Base-by-base conservation (phyloP, 2,797 vertebrate genomes). In the Peromyscus eremicus region DNA sequence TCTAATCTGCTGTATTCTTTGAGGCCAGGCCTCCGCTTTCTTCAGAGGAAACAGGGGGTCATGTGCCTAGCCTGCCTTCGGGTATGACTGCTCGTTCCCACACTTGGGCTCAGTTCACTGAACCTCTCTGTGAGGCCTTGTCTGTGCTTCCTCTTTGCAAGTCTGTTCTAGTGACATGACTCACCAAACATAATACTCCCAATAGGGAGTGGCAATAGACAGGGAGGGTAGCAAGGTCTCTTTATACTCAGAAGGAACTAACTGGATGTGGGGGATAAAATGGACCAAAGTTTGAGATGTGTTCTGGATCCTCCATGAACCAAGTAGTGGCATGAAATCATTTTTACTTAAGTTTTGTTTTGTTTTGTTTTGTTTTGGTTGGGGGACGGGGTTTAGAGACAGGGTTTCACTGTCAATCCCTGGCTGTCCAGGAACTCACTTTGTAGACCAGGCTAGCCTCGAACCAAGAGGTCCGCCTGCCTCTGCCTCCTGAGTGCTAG, bases 51-150 rank as follows among this genome's bases (percentile, higher is more conserved):
- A 3, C 19, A 23, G 66, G 46, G 27, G 16, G 13, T 70, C 57
- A 0, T 76, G 55, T 27, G 2, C 34, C 2, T 79, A 64, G 40
- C 68, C 4, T 3, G 5, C 6, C n/a, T 92, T 83, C 84, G 83
- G 49, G 9, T 16, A 0, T 14, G 12, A 5, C 4, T 64, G 43
- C 19, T 89, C 17, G 4, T 66, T 21, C 27, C 90, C 29, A 1
- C 0, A 0, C 73, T 43, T 82, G 4, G 10, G 49, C 14, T 32
- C 27, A 13, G 16, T 40, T 57, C 76, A 2, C n/a, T 60, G 7
- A 43, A 34, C 34, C 46, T 52, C 84, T 77, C 34, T 6, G 34
- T 2, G 57, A 52, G 92, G 75, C 64, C 79, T 23, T 49, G 6
- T 6, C 71, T 25, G 12, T 1, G 11, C 11, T 49, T 80, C 84